Base-by-base conservation (phyloP, 2,113 vertebrate species). In the Climacteris rufus region DNA sequence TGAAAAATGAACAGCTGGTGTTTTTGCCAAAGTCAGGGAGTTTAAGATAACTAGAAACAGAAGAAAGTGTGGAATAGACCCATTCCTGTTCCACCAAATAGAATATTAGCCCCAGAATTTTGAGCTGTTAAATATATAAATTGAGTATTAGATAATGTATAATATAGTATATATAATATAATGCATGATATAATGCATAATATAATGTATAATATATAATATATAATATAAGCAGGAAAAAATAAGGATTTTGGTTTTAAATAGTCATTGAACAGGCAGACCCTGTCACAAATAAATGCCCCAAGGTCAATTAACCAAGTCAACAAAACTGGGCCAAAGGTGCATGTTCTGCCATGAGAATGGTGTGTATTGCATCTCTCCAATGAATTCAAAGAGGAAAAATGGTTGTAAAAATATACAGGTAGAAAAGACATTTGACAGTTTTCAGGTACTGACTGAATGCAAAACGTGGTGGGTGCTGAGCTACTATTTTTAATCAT, bases 21-120 rank as follows among this genome's bases (percentile, higher is more conserved):
- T 10, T 97, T 95, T 87, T 82, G 66, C 57, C 68, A 82, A 90
- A 88, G 90, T 94, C 74, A 61, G 68, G 76, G 39, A 69, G 76
- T 89, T 93, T 70, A 53, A 57, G 37, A 49, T 79, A 68, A 81
- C 45, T 87, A 52, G 52, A 90, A 90, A 59, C 15, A 80, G 63
- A 54, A 89, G 42, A 42, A 90, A 87, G 25, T 8, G 5, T 83
- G 42, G 7, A 93, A 75, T 21, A 72, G 57, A 74, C 59, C 25
- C 11, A 19, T 74, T 64, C 22, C 10, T 60, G 11, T 80, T 93
- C 24, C 39, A 69, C 47, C 39, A 37, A 50, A 37, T n/a, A 42
- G 13, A 56, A 5, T 50, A 42, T 45, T 72, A 74, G 25, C 28
- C n/a, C 70, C 44, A 53, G 61, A 3, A 15, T 63, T 71, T 28